A percentile compares a stretch with the other conserved stretches of the same genome.
These are phyloP conservation scores for Campopleginae sp. DNA, from an alignment of 2,888 invertebrate species.

Conservation along the genomic window DNA sequence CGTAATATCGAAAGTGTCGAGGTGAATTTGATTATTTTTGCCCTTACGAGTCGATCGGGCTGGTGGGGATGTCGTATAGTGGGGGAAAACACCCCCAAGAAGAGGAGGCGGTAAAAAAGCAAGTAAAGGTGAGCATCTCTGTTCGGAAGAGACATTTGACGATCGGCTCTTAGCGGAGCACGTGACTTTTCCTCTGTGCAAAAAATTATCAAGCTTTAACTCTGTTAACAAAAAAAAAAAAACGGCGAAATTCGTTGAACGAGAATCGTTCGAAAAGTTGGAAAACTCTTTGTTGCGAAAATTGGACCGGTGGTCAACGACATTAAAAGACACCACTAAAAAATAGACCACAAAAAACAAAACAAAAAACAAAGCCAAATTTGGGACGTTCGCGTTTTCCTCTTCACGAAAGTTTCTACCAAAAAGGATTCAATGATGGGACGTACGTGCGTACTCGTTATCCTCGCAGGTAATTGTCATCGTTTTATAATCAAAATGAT, in stretches of 20 bases:
- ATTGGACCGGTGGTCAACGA: constrained; percentile 2
- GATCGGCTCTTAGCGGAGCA: constrained; percentile 70
- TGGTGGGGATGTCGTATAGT: constrained; percentile 41
- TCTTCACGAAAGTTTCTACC: neutral
- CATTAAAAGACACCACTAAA: neutral
- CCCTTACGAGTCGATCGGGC: constrained; percentile 13
- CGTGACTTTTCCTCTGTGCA: constrained; percentile 66
- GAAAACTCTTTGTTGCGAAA: constrained; percentile 1
- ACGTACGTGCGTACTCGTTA: constrained; percentile 71
- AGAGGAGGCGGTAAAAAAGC: constrained; percentile 41
- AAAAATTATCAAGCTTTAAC: neutral
- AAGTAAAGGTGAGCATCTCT: constrained; percentile 62
- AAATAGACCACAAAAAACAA: no score
- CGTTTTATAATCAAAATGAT: no score
- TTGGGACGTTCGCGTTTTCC: neutral
- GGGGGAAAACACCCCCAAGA: constrained; percentile 58
- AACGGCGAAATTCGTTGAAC: neutral
- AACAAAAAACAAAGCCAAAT: neutral
- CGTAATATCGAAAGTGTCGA: constrained; percentile 2
- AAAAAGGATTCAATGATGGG: constrained; percentile 68
- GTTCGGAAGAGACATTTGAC: constrained; percentile 74
- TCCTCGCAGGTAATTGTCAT: constrained; percentile 74
- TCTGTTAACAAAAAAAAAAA: no score
- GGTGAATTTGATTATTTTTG: neutral
- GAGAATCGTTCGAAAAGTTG: neutral